These are phyloP conservation scores for Oreotrochilus melanogaster DNA, from an alignment of 2,113 vertebrate genomes.

Conservation along the genomic window DNA sequence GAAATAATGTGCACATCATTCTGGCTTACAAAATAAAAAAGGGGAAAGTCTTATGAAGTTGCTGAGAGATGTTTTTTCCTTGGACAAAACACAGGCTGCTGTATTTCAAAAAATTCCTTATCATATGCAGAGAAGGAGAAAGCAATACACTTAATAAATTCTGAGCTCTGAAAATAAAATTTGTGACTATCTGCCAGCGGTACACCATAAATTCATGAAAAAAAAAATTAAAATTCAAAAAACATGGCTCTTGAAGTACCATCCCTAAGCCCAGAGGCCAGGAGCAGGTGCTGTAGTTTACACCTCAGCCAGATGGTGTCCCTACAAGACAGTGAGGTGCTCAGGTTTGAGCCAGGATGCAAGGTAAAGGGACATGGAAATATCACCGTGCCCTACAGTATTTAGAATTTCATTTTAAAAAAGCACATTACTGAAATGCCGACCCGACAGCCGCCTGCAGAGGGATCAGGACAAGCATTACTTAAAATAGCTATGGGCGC, in stretches of 20 bases:
- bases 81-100: neutral
- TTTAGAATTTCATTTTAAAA: constrained; percentile 20
- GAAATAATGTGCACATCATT: neutral
- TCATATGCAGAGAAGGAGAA: neutral
- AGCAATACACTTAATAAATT: neutral
- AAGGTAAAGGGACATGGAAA: constrained; percentile 19
- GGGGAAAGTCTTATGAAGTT: neutral
- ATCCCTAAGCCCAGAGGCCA: neutral
- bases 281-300: constrained; percentile 26
- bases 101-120: neutral
- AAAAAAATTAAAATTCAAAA: neutral
- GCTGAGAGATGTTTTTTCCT: neutral
- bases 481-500: neutral
- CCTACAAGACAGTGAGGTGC: neutral
- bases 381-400: neutral
- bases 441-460: neutral
- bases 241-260: neutral
- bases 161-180: neutral
- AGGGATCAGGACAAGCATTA: neutral
- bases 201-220: neutral
- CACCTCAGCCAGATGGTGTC: constrained; percentile 44
- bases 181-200: neutral
- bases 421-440: constrained; percentile 26
- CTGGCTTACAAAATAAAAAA: neutral
- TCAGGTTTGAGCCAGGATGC: neutral